Percentiles rank a stretch among this genome's conserved stretches.
Evolutionary conservation across 2,797 vertebrate species (phyloP).

Genomic region (Microtus agrestis): DNA sequence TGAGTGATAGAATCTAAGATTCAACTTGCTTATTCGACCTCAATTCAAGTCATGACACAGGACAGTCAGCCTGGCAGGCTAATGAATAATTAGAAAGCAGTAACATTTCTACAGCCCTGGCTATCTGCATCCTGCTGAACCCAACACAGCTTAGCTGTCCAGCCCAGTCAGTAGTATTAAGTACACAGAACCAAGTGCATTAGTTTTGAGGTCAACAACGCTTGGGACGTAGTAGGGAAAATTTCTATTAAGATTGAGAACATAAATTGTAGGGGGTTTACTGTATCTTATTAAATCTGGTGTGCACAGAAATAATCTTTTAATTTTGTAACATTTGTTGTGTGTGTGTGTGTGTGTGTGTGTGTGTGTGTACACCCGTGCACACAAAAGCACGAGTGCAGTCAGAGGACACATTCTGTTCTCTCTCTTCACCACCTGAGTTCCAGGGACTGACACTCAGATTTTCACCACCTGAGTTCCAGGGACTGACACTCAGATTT

Average conservation of each 20-base stretch:
- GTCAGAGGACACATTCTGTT: neutral
- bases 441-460: neutral
- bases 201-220: neutral
- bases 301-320: neutral
- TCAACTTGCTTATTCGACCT: neutral
- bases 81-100: neutral
- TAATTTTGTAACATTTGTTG: neutral
- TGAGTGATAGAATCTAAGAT: neutral
- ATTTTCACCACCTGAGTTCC: neutral
- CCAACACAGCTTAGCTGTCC: neutral
- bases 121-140: neutral
- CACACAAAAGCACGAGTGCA: too few relatives aligned
- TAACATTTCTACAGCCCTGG: neutral
- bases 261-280: conserved; percentile 47
- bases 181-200: neutral
- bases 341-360: neutral
- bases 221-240: neutral
- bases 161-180: neutral
- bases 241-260: neutral
- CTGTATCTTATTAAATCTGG: conserved; percentile 11
- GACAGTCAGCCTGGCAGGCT: neutral
- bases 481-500: neutral
- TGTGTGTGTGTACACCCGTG: neutral
- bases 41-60: neutral
- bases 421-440: neutral